Percentiles rank a stretch among this genome's conserved stretches.
These are phyloP conservation scores for Myanophis thanlyinensis DNA, from an alignment of 2,113 vertebrate genomes.

Conservation along the genomic window DNA sequence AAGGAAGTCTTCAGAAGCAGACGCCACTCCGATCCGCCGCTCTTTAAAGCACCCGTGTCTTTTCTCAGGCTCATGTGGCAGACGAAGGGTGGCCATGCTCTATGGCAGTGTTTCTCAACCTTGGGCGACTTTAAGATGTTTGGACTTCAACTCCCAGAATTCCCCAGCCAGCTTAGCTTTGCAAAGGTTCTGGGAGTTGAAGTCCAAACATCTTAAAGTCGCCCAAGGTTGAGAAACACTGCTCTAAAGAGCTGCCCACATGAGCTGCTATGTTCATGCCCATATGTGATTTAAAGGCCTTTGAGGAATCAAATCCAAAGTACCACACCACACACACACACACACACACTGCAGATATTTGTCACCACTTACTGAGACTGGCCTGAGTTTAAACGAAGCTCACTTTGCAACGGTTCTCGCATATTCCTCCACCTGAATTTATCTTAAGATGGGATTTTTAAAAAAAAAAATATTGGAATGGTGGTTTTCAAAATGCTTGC, in stretches of 20 bases:
- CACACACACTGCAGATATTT: neutral
- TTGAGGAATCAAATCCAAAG: neutral
- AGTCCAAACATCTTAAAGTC: too few relatives aligned
- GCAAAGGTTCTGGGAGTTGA: too few relatives aligned
- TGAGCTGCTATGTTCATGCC: neutral
- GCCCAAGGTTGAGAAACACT: too few relatives aligned
- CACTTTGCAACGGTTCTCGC: neutral
- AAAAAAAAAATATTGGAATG: too few relatives aligned
- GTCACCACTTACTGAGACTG: neutral
- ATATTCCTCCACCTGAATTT: neutral
- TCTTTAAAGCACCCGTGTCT: neutral
- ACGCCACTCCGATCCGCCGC: neutral
- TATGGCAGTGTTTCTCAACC: too few relatives aligned
- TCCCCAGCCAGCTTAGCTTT: too few relatives aligned
- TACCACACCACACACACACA: accelerated
- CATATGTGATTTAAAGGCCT: neutral
- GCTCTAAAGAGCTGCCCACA: neutral
- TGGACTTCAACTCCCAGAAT: too few relatives aligned
- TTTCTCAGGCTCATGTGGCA: neutral
- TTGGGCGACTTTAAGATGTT: too few relatives aligned
- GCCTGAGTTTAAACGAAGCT: neutral
- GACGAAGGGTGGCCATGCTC: neutral
- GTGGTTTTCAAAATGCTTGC: neutral
- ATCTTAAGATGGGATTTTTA: too few relatives aligned
- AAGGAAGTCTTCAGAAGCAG: neutral